Evolutionary conservation across 2,113 vertebrate genomes (phyloP).

Genomic region (Rhynchopsitta pachyrhyncha): DNA sequence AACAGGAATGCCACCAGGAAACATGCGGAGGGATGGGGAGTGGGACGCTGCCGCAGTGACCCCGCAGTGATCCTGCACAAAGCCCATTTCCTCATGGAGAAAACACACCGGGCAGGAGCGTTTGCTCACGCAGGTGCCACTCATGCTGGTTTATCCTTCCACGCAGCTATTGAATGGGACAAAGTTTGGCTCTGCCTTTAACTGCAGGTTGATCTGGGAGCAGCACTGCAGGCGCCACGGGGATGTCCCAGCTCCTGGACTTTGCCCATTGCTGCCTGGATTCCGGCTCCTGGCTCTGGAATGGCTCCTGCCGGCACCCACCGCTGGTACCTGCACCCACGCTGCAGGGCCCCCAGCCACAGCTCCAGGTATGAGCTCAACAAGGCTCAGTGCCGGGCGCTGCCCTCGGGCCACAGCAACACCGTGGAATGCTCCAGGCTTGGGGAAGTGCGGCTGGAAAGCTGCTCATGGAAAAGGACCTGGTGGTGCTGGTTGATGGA

Average conservation of each 20-base stretch:
- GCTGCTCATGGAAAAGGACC: neutral
- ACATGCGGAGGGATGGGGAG: neutral
- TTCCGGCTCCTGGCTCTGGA: rapidly evolving
- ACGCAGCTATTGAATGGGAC: neutral
- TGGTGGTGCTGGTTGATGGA: neutral
- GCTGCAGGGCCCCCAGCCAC: neutral
- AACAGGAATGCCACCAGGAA: neutral
- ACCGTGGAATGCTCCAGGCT: neutral
- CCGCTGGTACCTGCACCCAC: rapidly evolving
- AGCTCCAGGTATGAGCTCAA: neutral
- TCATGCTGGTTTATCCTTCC: neutral
- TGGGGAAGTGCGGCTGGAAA: neutral
- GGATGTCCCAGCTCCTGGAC: neutral
- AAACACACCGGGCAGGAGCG: neutral
- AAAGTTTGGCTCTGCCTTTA: constrained; percentile 12
- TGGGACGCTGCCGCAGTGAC: neutral
- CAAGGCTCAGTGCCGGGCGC: neutral
- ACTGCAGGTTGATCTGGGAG: neutral
- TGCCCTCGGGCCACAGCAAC: neutral
- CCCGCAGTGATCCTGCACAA: neutral
- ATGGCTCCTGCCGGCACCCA: neutral
- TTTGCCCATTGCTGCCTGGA: neutral
- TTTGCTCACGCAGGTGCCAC: neutral
- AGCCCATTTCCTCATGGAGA: rapidly evolving
- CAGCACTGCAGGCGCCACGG: rapidly evolving